Base-by-base conservation (phyloP, 2,113 vertebrate species). In the Sinocyclocheilus anshuiensis region DNA sequence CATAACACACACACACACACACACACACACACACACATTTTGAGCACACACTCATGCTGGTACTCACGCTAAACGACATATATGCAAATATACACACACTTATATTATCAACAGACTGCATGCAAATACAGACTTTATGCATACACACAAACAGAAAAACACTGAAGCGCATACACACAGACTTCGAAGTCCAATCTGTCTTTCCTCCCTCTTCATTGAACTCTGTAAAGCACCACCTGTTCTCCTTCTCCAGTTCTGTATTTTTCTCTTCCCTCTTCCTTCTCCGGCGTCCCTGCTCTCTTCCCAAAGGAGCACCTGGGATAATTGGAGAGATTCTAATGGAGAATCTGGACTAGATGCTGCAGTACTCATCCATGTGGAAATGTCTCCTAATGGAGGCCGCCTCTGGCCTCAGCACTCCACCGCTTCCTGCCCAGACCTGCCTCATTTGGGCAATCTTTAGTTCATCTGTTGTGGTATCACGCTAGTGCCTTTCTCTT, bases 241-340 rank as follows among this genome's bases (percentile, higher is more conserved):
- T 79, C 77, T 55, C 12, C 33, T 55, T 72, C 55, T 50, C 12
- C 29, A 29, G 45, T 29, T 61, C 6, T 74, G 6, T 65, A 18
- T 72, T 48, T 77, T 39, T 67, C 20, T 53, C 1, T 24, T 81
- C 16, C 8, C 18, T 9, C 8, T 63, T 39, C 22, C 45, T 80
- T 61, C 81, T 83, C 29, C 42, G n/a, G 39, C 67, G 22, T 67
- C 18, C 80, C n/a, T 15, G 7, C 71, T 69, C 26, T 15, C 65
- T 59, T 78, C 74, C 78, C 77, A 42, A 18, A 63, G 33, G 55
- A 50, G n/a, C 20, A 18, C 75, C 75, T 75, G 15, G 48, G 65
- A 86, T 88, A 83, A 80, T 75, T 83, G 76, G 33, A 84, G 65
- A 77, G 53, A 50, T 88, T 81, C 26, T 89, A 84, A 87, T 81